Evolutionary conservation across 2,113 vertebrate species (phyloP).

Genomic region (Muscicapa adusta): DNA sequence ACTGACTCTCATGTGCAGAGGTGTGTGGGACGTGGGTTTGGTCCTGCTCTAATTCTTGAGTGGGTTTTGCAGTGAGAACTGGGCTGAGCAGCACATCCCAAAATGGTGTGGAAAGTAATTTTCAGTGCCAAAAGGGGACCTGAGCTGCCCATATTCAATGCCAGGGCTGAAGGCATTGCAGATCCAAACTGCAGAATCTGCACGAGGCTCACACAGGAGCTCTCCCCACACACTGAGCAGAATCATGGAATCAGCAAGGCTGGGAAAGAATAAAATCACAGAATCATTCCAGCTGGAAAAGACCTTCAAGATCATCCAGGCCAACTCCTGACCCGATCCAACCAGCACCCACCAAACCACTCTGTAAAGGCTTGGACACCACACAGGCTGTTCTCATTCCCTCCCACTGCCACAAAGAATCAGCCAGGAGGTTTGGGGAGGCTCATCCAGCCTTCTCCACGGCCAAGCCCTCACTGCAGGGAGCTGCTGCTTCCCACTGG

Average conservation of each 20-base stretch:
- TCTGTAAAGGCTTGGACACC: background rate
- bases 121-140: background rate
- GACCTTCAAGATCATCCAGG: background rate
- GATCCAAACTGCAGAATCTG: background rate
- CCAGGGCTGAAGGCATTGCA: background rate
- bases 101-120: background rate
- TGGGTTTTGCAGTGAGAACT: background rate
- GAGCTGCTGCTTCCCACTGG: background rate
- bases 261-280: background rate
- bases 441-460: background rate
- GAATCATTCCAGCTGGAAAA: background rate
- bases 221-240: background rate
- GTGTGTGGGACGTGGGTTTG: accelerated
- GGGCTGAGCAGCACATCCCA: background rate
- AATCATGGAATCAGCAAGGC: background rate
- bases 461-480: background rate
- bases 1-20: background rate
- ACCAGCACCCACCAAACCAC: background rate
- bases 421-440: background rate
- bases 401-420: background rate
- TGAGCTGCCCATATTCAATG: background rate
- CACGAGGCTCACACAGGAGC: background rate
- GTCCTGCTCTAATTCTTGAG: background rate
- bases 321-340: background rate
- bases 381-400: background rate